Conservation (phyloP, 2,888 invertebrate species). For the Drosophila peninsularis region DNA sequence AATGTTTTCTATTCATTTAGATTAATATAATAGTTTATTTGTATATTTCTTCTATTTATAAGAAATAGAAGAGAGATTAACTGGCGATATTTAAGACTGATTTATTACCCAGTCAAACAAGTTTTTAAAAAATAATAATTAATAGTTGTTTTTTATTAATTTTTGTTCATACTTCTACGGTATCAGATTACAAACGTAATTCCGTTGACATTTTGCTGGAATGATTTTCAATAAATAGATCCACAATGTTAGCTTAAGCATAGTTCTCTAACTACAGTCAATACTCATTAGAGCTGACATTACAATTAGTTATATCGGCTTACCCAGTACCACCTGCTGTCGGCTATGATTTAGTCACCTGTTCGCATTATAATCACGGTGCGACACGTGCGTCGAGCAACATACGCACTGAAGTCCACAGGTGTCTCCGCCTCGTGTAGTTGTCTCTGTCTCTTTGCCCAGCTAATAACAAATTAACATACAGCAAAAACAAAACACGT, state of each 20-base stretch:
- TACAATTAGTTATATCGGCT: conserved; percentile 6
- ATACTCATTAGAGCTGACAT: conserved; percentile 18
- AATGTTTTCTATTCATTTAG: background rate
- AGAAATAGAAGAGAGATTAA: background rate
- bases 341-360: background rate
- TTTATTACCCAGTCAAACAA: background rate
- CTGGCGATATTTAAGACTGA: conserved; percentile 1
- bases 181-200: background rate
- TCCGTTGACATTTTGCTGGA: background rate
- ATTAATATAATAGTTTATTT: background rate
- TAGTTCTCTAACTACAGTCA: background rate
- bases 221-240: background rate
- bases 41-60: background rate
- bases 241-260: background rate
- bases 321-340: background rate
- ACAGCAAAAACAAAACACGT: conserved; percentile 64
- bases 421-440: background rate
- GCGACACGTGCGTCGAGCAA: conserved; percentile 31
- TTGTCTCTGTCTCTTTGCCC: background rate
- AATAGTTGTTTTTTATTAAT: background rate
- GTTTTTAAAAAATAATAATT: background rate
- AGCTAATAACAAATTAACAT: conserved; percentile 63
- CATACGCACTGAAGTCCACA: conserved; percentile 7
- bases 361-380: background rate
- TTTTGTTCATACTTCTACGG: background rate